These are phyloP conservation scores for Penaeus japonicus DNA, from an alignment of 1,140 invertebrate genomes.

Conservation along the genomic window DNA sequence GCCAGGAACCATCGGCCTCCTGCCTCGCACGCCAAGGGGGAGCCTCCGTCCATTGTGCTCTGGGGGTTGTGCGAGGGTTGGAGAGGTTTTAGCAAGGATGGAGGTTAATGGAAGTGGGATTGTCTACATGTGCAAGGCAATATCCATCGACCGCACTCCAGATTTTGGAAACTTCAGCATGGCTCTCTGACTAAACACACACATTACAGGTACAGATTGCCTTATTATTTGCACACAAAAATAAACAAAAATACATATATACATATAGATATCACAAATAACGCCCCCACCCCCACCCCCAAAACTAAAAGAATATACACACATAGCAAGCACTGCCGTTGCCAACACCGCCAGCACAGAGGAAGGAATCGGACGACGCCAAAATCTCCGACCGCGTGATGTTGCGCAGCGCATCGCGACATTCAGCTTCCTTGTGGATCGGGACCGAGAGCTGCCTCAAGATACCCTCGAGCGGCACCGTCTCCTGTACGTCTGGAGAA, in stretches of 20 bases:
- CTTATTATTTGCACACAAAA: too few relatives aligned
- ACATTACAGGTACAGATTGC: too few relatives aligned
- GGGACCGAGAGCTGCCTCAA: slow-evolving; percentile 36
- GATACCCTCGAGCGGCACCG: slow-evolving; percentile 35
- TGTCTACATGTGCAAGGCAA: too few relatives aligned
- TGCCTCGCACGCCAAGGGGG: slow-evolving; percentile 22
- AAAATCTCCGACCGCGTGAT: slow-evolving; percentile 23
- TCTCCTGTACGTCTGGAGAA: background rate
- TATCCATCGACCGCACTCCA: too few relatives aligned
- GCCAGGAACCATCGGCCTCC: slow-evolving; percentile 33
- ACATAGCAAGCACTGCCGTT: slow-evolving; percentile 40
- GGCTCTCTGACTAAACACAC: too few relatives aligned
- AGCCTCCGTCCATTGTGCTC: slow-evolving; percentile 26
- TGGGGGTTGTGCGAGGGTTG: background rate
- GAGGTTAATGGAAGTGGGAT: too few relatives aligned
- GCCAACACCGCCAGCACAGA: slow-evolving; percentile 39
- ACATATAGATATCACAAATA: background rate
- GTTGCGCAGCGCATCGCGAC: background rate
- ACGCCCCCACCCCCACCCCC: background rate
- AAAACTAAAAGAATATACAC: background rate
- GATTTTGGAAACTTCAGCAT: too few relatives aligned
- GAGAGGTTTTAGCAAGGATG: too few relatives aligned
- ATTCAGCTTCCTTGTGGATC: slow-evolving; percentile 4
- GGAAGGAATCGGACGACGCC: slow-evolving; percentile 43
- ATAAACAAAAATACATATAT: background rate